Evolutionary conservation across 2,797 vertebrate genomes (phyloP), one percentile per base, ranked within the genome.

Genomic region (Zalophus californianus): DNA sequence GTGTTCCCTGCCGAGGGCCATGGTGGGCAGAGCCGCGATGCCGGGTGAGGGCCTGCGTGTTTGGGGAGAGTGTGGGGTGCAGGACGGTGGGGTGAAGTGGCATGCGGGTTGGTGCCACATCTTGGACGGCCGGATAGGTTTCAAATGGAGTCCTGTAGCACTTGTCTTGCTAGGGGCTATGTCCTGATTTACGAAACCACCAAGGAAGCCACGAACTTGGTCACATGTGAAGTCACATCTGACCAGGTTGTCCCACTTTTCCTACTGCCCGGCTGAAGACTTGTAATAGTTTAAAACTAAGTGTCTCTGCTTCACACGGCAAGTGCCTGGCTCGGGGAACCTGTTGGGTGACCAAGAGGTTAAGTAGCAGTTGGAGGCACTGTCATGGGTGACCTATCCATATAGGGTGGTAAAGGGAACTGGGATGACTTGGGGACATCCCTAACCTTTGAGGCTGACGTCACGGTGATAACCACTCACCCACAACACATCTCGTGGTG

Each of bases 381-480:
- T 66, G 27, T 84, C 60, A 12, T 35, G 82, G 41, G 84, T 98
- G 97, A 98, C 97, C 95, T 97, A 98, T 98, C 97, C 97, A 82
- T 91, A 70, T 78, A 94, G 80, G 86, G 97, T 11, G 27, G 7
- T 52, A 96, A 95, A 68, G 87, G 97, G 97, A 98, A 98, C 97
- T 97, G 94, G 96, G 95, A 96, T 90, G 58, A 21, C 68, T 79
- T 91, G 93, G 97, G 98, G 98, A 96, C 96, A 97, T 92, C 97
- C 98, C 97, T 97, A 97, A 98, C 97, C 97, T 98, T 98, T 97
- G 93, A 94, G 73, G 90, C 90, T 97, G 96, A 97, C 12, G 92
- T 97, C 97, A 98, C 2, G 21, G 29, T 23, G 25, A 90, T 92
- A 89, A 91, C 93, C 94, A 54, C 85, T 93, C 6, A 58, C 95